Percentiles rank a stretch among this genome's conserved stretches.
Evolutionary conservation across 2,888 invertebrate species (phyloP).

Genomic region (Melangyna quadrimaculata): DNA sequence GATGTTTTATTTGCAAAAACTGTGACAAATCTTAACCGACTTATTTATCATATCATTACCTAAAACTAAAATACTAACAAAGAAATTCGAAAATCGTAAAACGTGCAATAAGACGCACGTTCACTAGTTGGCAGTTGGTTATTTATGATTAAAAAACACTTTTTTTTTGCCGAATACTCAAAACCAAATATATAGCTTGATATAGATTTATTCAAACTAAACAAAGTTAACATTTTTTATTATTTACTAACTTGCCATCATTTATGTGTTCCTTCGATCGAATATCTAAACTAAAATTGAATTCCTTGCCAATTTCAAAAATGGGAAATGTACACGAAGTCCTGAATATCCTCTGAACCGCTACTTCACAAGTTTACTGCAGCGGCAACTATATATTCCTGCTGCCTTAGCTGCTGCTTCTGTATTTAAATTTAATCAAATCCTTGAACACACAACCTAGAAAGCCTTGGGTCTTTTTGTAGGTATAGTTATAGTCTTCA

Average conservation of each 20-base stretch:
- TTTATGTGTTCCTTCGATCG: slow-evolving; percentile 15
- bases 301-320: slow-evolving; percentile 20
- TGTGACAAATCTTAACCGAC: too few species aligned
- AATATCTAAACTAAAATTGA: slow-evolving; percentile 38
- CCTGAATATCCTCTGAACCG: slow-evolving; percentile 49
- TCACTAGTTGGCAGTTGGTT: too few species aligned
- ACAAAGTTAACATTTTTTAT: neutral
- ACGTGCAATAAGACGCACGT: too few species aligned
- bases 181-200: neutral
- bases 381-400: neutral
- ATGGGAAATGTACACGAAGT: slow-evolving; percentile 38
- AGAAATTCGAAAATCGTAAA: too few species aligned
- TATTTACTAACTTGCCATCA: slow-evolving; percentile 20
- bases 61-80: too few species aligned
- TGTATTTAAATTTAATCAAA: slow-evolving; percentile 57
- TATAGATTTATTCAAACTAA: neutral
- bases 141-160: too few species aligned
- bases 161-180: neutral
- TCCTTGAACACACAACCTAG: slow-evolving; percentile 17
- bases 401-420: neutral
- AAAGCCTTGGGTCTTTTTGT: neutral
- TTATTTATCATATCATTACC: too few species aligned
- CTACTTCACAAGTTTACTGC: slow-evolving; percentile 31
- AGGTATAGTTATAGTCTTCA: neutral
- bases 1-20: too few species aligned